Conservation (phyloP, 1,140 invertebrate species). For the Drosophila willistoni region DNA sequence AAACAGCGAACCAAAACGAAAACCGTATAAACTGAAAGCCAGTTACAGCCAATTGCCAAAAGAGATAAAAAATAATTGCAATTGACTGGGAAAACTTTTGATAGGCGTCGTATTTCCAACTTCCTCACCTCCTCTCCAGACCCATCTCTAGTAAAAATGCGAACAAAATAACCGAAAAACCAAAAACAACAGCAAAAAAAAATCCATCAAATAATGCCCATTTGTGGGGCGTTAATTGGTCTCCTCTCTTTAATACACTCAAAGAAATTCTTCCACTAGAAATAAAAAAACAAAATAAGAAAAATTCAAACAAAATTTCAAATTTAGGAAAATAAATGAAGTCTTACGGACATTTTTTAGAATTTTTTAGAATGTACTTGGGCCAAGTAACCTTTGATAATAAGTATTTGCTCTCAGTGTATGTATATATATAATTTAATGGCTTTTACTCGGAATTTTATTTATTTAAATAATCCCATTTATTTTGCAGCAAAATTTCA, state of each 20-base stretch:
- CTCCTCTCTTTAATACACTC: not conserved
- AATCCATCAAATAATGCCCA: not conserved
- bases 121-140: not conserved
- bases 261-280: not conserved
- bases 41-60: conserved; percentile 50
- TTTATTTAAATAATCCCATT: conserved; percentile 80
- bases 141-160: not conserved
- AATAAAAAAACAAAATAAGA: not conserved
- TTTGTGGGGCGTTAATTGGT: conserved; percentile 5
- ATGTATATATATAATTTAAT: conserved; percentile 1
- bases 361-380: no score
- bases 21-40: conserved; percentile 15
- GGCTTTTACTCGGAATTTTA: conserved; percentile 59
- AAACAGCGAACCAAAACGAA: conserved; percentile 54
- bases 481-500: conserved; percentile 71
- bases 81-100: conserved; percentile 48
- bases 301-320: not conserved
- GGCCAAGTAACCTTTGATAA: no score
- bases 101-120: not conserved
- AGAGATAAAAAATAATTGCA: conserved; percentile 79
- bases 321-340: no score
- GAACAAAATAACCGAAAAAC: not conserved
- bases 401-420: not conserved
- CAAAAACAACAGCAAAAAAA: not conserved
- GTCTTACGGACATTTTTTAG: no score